Percentiles rank a stretch among this genome's conserved stretches.
These are phyloP conservation scores for Nasonovia ribisnigri DNA, from an alignment of 2,888 invertebrate species.

Conservation along the genomic window DNA sequence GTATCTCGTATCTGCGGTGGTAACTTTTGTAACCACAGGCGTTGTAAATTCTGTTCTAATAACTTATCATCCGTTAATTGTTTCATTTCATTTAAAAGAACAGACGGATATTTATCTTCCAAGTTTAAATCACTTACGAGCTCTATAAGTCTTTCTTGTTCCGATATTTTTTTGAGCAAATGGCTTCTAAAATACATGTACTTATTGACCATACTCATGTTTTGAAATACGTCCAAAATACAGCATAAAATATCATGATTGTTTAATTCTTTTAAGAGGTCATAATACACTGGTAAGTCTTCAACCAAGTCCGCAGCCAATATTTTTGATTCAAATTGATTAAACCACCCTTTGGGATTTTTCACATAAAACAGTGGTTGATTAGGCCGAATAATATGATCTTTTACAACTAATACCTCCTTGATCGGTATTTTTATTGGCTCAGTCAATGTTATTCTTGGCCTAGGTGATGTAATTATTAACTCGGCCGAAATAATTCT, in stretches of 20 bases:
- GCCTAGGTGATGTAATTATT: not conserved
- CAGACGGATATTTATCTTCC: not conserved
- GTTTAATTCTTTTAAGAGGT: not conserved
- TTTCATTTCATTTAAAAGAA: conserved; percentile 13
- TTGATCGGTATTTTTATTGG: not conserved
- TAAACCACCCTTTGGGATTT: not conserved
- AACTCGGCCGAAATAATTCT: not conserved
- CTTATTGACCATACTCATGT: not conserved
- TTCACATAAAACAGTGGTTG: not conserved
- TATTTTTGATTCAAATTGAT: conserved; percentile 1
- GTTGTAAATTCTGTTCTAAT: not conserved
- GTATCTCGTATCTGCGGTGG: not conserved
- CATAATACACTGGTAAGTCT: not conserved
- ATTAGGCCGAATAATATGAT: not conserved
- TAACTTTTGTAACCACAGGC: not conserved
- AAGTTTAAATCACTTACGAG: not conserved
- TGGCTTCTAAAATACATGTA: not conserved
- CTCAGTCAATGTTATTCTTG: not conserved
- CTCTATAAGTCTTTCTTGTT: not conserved
- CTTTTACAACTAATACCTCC: not conserved
- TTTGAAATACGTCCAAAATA: not conserved
- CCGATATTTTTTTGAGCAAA: not conserved
- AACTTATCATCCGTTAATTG: not conserved
- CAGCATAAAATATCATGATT: not conserved
- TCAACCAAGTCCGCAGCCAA: not conserved